A percentile compares a stretch with the other conserved stretches of the same genome.
Conservation (phyloP, 2,797 vertebrate species). For the Diceros bicornis region DNA sequence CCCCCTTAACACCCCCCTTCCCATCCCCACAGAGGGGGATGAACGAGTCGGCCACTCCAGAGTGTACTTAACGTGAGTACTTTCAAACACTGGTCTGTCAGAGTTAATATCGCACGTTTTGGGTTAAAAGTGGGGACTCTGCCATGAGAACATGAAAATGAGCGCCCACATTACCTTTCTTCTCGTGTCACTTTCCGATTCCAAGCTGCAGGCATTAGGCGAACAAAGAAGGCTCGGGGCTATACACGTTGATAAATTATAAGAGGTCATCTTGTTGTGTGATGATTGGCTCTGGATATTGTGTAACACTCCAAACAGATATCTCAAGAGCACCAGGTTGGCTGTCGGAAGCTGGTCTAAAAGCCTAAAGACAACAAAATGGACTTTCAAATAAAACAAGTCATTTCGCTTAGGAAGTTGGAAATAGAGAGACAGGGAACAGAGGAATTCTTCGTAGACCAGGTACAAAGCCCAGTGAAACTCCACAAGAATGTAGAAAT, state of each 20-base stretch:
- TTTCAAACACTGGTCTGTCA: background rate
- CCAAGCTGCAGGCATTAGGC: slow-evolving; percentile 88
- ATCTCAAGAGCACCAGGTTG: slow-evolving; percentile 91
- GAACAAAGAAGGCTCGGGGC: slow-evolving; percentile 94
- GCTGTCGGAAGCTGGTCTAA: slow-evolving; percentile 92
- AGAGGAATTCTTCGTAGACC: background rate
- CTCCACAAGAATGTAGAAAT: background rate
- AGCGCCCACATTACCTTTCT: slow-evolving; percentile 91
- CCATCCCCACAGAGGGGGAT: background rate
- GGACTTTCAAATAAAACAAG: slow-evolving; percentile 46
- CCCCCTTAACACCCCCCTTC: background rate
- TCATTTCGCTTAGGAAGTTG: background rate
- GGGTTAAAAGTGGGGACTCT: background rate
- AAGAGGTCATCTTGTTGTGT: slow-evolving; percentile 95
- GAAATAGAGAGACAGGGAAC: background rate
- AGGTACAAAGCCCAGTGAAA: background rate
- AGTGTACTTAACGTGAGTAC: too few species aligned
- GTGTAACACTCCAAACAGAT: slow-evolving; percentile 91
- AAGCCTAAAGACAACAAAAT: slow-evolving; percentile 87
- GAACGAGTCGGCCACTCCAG: background rate
- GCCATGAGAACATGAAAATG: background rate
- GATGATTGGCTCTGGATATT: slow-evolving; percentile 92
- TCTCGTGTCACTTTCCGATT: slow-evolving; percentile 91
- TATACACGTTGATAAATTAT: slow-evolving; percentile 94
- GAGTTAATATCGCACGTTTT: background rate